A percentile compares a stretch with the other conserved stretches of the same genome.
Conservation (phyloP, 1,140 invertebrate genomes). For the Cyphomyrmex costatus region DNA sequence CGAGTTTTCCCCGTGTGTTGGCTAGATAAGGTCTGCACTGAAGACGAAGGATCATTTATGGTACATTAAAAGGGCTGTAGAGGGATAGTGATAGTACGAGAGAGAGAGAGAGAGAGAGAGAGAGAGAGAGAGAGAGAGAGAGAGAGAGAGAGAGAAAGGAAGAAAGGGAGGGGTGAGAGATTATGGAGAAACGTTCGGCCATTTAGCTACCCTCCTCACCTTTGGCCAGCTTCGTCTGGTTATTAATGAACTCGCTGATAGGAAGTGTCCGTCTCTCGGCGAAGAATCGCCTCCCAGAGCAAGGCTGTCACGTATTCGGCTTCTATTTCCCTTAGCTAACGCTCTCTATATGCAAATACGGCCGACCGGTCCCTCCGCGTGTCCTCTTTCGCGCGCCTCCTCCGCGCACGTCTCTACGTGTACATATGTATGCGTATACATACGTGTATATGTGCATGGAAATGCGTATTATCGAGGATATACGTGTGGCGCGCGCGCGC, state of each 20-base stretch:
- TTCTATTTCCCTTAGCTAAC: slow-evolving; percentile 87
- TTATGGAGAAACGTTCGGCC: slow-evolving; percentile 74
- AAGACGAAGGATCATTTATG: slow-evolving; percentile 71
- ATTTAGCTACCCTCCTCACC: slow-evolving; percentile 78
- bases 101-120: slow-evolving; percentile 34
- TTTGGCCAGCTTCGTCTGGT: slow-evolving; percentile 76
- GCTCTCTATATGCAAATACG: slow-evolving; percentile 87
- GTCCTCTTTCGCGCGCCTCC: slow-evolving; percentile 71
- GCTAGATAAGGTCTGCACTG: slow-evolving; percentile 74
- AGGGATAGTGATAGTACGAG: slow-evolving; percentile 32
- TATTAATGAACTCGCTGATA: slow-evolving; percentile 84
- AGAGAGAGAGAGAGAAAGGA: not conserved
- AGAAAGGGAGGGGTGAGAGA: slow-evolving; percentile 55
- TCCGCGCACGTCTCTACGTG: slow-evolving; percentile 52
- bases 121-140: not conserved
- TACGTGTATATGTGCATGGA: slow-evolving; percentile 65
- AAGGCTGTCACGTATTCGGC: slow-evolving; percentile 85
- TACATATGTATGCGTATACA: slow-evolving; percentile 34
- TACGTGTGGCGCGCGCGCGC: slow-evolving; percentile 64
- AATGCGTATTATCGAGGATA: slow-evolving; percentile 73
- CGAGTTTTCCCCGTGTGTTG: slow-evolving; percentile 72
- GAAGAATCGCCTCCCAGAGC: slow-evolving; percentile 82
- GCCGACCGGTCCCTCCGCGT: slow-evolving; percentile 79
- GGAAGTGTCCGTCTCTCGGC: slow-evolving; percentile 82
- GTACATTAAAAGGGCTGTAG: slow-evolving; percentile 71